phyloP scores from a whole-genome alignment of 2,888 invertebrate species.

The Acleris laterana region DNA sequence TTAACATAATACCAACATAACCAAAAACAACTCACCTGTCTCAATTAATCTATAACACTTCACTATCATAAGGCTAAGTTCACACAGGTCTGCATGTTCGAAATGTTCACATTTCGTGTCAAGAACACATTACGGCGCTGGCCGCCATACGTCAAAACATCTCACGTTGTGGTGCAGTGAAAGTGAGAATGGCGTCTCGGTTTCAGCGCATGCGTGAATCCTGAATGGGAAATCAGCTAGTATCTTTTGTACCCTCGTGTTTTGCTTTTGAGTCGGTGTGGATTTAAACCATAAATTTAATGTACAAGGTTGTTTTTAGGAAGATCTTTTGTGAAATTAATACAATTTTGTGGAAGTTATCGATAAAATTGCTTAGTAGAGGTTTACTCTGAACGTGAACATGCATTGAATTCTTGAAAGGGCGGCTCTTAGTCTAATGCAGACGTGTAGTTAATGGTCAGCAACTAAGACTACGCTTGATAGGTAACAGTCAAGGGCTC shows the following conservation, averaged over 20 bases:
- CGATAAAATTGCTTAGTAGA: conserved; percentile 10
- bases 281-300: background rate
- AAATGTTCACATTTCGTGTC: conserved; percentile 74
- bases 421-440: conserved; percentile 5
- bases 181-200: conserved; percentile 77
- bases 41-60: conserved; percentile 58
- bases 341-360: background rate
- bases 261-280: background rate
- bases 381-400: conserved; percentile 23
- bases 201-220: conserved; percentile 74
- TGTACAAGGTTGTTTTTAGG: background rate
- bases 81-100: conserved; percentile 69
- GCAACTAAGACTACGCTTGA: background rate
- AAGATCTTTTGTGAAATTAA: background rate
- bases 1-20: conserved; percentile 50
- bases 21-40: conserved; percentile 62
- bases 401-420: conserved; percentile 24
- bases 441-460: conserved; percentile 7
- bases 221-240: conserved; percentile 40
- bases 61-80: conserved; percentile 77
- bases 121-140: conserved; percentile 75
- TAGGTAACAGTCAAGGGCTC: background rate
- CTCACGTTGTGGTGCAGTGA: conserved; percentile 63
- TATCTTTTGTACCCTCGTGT: conserved; percentile 2
- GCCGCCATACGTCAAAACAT: conserved; percentile 76